phyloP scores from a whole-genome alignment of 2,888 invertebrate genomes.

The Rhorus exstirpatorius region DNA sequence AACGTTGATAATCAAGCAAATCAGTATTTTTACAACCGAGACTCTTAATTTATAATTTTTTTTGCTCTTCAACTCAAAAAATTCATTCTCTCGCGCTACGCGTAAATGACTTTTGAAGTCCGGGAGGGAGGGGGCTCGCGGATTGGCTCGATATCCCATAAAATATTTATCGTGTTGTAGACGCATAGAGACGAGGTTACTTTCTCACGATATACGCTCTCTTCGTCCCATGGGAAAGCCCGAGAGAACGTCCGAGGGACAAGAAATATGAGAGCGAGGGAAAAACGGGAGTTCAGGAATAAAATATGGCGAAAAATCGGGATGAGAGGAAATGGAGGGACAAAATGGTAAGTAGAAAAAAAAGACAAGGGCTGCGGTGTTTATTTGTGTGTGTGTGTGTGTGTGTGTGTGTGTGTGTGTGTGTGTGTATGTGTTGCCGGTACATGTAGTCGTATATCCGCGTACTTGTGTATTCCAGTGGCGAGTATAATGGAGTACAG shows the following conservation, averaged over 20 bases:
- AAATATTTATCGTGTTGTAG: constrained; percentile 54
- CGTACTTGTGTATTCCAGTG: constrained; percentile 12
- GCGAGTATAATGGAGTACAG: constrained; percentile 12
- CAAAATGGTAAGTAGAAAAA: constrained; percentile 47
- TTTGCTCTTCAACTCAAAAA: neutral
- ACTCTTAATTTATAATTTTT: constrained; percentile 2
- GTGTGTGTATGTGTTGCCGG: constrained; percentile 31
- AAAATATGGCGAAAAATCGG: constrained; percentile 57
- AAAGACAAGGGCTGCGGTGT: constrained; percentile 20
- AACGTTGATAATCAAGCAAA: neutral
- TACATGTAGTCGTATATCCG: constrained; percentile 22
- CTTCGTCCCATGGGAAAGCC: constrained; percentile 43
- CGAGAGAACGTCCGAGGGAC: neutral
- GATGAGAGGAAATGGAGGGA: constrained; percentile 25
- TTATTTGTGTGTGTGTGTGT: too few relatives aligned
- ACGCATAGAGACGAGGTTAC: constrained; percentile 42
- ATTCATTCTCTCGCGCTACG: constrained; percentile 10
- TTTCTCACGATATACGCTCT: constrained; percentile 13
- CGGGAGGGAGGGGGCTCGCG: constrained; percentile 40
- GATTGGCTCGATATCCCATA: constrained; percentile 40
- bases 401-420: too few relatives aligned
- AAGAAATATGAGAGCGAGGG: neutral
- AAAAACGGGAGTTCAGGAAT: constrained; percentile 11
- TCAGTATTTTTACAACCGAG: neutral
- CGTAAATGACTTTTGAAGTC: constrained; percentile 33